These are phyloP conservation scores for Climacteris rufus DNA, from an alignment of 2,113 vertebrate species.

Conservation along the genomic window DNA sequence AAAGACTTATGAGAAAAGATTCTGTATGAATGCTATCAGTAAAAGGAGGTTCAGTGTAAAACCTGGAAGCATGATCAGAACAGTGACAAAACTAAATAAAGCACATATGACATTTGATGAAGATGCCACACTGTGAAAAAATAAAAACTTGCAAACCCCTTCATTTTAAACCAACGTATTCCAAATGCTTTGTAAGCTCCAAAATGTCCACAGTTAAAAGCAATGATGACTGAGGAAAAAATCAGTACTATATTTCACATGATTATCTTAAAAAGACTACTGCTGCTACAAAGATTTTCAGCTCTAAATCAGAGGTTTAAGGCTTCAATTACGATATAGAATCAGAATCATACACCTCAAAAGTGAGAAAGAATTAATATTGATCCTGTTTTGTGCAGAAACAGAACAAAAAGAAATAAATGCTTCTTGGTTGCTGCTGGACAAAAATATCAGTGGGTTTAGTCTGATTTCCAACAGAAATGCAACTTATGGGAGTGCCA, in stretches of 20 bases:
- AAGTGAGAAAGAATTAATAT: not conserved
- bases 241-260: not conserved
- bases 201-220: not conserved
- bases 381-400: not conserved
- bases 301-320: not conserved
- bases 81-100: not conserved
- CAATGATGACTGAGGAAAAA: not conserved
- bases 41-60: not conserved
- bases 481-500: not conserved
- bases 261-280: not conserved
- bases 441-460: not conserved
- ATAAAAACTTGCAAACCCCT: accelerated
- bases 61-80: not conserved
- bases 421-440: not conserved
- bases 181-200: not conserved
- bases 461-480: not conserved
- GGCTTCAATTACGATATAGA: not conserved
- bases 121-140: not conserved
- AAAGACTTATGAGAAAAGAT: not conserved
- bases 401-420: not conserved
- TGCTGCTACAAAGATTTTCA: not conserved
- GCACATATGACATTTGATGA: not conserved
- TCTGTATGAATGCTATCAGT: not conserved
- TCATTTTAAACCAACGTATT: not conserved
- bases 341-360: not conserved